Evolutionary conservation across 2,797 vertebrate species (phyloP).

Genomic region (Sebastes minor): DNA sequence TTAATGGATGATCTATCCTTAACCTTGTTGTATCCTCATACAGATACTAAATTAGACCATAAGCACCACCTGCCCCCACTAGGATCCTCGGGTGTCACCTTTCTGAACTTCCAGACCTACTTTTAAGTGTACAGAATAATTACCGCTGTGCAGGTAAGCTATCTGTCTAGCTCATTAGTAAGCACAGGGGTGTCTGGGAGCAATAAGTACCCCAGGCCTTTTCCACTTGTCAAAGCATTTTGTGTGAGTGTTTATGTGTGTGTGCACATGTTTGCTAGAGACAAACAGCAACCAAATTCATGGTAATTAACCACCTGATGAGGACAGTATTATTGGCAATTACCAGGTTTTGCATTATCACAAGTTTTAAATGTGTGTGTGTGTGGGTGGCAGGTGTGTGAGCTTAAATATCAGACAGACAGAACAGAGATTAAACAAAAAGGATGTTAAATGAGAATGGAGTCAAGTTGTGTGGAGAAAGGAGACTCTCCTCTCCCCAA

Average conservation of each 20-base stretch:
- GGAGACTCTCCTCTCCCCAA: background rate
- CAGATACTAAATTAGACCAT: background rate
- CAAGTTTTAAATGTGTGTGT: slow-evolving; percentile 57
- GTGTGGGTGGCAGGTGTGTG: slow-evolving; percentile 11
- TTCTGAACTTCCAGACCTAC: slow-evolving; percentile 28
- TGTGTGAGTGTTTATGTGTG: slow-evolving; percentile 39
- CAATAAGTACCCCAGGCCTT: slow-evolving; percentile 41
- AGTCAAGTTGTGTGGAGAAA: background rate
- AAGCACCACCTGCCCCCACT: background rate
- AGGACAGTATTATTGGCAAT: slow-evolving; percentile 79
- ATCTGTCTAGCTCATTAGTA: slow-evolving; percentile 56
- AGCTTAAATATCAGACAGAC: background rate
- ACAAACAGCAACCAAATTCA: slow-evolving; percentile 74
- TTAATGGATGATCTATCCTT: background rate
- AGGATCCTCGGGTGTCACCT: slow-evolving; percentile 12
- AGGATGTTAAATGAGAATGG: background rate
- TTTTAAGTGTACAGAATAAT: slow-evolving; percentile 45
- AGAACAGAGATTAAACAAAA: background rate
- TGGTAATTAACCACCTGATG: slow-evolving; percentile 81
- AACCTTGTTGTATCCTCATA: background rate
- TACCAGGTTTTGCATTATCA: slow-evolving; percentile 75
- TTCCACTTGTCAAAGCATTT: slow-evolving; percentile 59
- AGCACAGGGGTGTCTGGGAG: slow-evolving; percentile 49
- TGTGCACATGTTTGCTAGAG: slow-evolving; percentile 44
- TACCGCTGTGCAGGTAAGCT: slow-evolving; percentile 41